Conservation (phyloP, 2,888 invertebrate species). For the Stramonita haemastoma region DNA sequence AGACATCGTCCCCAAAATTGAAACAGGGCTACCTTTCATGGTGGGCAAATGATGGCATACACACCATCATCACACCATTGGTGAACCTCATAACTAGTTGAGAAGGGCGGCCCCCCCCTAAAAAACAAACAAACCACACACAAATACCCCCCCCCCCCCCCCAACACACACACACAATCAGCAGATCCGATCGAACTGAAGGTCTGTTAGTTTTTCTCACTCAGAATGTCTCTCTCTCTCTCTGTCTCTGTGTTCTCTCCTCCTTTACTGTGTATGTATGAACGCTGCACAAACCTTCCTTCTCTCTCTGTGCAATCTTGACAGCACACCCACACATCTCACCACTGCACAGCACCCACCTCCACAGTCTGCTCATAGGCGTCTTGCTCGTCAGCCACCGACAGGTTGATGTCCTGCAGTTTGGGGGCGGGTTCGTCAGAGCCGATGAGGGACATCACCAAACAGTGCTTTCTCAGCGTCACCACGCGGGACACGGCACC, state of each 20-base stretch:
- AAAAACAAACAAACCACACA: background rate
- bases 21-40: too few relatives aligned
- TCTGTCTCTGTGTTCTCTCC: too few relatives aligned
- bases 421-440: constrained; percentile 80
- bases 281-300: too few relatives aligned
- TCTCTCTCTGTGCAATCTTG: background rate
- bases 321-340: background rate
- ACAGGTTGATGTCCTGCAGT: constrained; percentile 79
- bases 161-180: background rate
- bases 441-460: constrained; percentile 82
- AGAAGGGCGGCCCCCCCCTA: too few relatives aligned
- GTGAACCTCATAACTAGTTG: too few relatives aligned
- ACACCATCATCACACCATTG: too few relatives aligned
- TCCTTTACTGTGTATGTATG: too few relatives aligned
- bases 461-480: constrained; percentile 80
- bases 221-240: too few relatives aligned
- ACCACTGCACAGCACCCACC: constrained; percentile 57
- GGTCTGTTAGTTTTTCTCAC: too few relatives aligned
- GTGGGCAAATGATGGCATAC: too few relatives aligned
- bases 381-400: constrained; percentile 74
- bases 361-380: constrained; percentile 80
- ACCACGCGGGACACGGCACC: constrained; percentile 80
- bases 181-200: too few relatives aligned
- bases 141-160: background rate
- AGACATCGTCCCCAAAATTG: too few relatives aligned